A percentile compares a stretch with the other conserved stretches of the same genome.
Evolutionary conservation across 1,140 invertebrate species (phyloP).

Genomic region (Himalopsyche phryganea): DNA sequence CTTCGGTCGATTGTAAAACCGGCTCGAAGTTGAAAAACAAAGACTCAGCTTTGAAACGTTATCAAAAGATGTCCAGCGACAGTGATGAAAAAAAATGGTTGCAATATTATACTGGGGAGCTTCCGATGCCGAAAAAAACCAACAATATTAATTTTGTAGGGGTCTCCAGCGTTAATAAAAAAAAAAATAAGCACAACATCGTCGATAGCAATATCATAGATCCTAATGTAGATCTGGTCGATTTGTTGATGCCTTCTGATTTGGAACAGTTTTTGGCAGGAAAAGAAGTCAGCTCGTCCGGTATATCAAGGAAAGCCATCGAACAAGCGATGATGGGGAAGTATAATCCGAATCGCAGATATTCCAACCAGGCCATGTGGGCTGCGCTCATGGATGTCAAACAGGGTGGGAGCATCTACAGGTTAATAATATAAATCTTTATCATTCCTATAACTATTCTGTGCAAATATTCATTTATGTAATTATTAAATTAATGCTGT

Average conservation of each 20-base stretch:
- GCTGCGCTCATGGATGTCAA: slow-evolving; percentile 52
- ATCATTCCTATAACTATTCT: too few relatives aligned
- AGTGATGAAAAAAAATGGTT: slow-evolving; percentile 6
- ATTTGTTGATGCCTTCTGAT: slow-evolving; percentile 48
- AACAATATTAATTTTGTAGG: neutral
- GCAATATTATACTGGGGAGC: slow-evolving; percentile 5
- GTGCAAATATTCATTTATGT: too few relatives aligned
- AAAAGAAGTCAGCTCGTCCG: slow-evolving; percentile 49
- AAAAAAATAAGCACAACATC: too few relatives aligned
- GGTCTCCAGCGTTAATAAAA: too few relatives aligned
- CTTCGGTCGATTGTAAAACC: neutral
- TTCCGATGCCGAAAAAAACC: neutral
- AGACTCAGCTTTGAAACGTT: neutral
- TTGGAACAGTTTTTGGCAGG: slow-evolving; percentile 50
- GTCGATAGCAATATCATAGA: too few relatives aligned
- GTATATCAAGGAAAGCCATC: slow-evolving; percentile 46
- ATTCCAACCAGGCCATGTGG: slow-evolving; percentile 35
- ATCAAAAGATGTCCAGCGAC: neutral
- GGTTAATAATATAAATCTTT: slow-evolving; percentile 36
- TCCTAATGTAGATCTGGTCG: slow-evolving; percentile 40
- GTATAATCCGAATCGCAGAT: slow-evolving; percentile 48
- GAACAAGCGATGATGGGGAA: slow-evolving; percentile 53
- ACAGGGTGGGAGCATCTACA: slow-evolving; percentile 52
- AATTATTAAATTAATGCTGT: too few relatives aligned
- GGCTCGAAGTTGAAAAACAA: neutral